These are phyloP conservation scores for Ataeniobius toweri DNA, from an alignment of 2,797 vertebrate species.

Conservation along the genomic window DNA sequence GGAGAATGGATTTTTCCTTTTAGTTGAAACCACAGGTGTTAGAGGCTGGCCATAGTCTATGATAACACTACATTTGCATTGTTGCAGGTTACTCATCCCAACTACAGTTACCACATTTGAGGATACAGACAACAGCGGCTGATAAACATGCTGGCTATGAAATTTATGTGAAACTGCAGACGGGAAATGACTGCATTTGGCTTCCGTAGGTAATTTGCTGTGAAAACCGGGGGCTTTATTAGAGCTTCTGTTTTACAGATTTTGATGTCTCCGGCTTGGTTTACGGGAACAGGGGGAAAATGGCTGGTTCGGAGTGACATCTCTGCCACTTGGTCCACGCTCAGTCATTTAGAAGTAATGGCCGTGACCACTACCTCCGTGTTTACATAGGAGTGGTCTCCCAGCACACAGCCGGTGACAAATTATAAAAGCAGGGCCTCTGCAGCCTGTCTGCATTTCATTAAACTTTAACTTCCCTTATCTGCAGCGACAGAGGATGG, in stretches of 20 bases:
- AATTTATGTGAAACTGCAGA: conserved; percentile 70
- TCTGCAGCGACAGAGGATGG: conserved; percentile 76
- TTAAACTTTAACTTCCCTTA: conserved; percentile 87
- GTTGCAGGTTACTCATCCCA: conserved; percentile 45
- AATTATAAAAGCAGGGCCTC: conserved; percentile 84
- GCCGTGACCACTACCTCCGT: conserved; percentile 76
- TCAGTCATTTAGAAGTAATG: conserved; percentile 84
- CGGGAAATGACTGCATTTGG: conserved; percentile 68
- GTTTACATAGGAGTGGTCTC: conserved; percentile 83
- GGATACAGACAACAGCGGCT: conserved; percentile 34
- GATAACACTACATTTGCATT: conserved; percentile 14
- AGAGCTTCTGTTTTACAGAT: conserved; percentile 64
- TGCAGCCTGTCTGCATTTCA: conserved; percentile 83
- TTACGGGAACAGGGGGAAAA: conserved; percentile 69
- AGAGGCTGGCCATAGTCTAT: conserved; percentile 12
- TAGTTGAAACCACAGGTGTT: conserved; percentile 4
- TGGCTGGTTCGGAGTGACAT: conserved; percentile 67
- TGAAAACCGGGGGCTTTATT: conserved; percentile 61
- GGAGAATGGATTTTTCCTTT: neutral
- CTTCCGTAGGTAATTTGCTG: conserved; percentile 62
- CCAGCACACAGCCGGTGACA: conserved; percentile 81
- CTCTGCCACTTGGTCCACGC: conserved; percentile 72
- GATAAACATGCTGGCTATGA: conserved; percentile 59
- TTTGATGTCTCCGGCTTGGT: conserved; percentile 54
- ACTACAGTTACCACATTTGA: conserved; percentile 36